Percentiles rank a stretch among this genome's conserved stretches.
Evolutionary conservation across 2,888 invertebrate genomes (phyloP).

Genomic region (Tuberolachnus salignus): DNA sequence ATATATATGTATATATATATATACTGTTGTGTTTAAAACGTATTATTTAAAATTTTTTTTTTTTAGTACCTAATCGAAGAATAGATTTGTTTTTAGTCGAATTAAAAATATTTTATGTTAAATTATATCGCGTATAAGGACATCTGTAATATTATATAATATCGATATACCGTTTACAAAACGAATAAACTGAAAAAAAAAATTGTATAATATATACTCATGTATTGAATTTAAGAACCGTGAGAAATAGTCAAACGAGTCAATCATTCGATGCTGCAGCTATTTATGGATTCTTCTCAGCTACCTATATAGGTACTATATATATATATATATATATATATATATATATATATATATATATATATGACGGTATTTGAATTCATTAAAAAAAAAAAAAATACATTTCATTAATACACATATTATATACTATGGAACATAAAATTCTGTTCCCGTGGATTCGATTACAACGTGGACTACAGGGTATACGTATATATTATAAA

Average conservation of each 20-base stretch:
- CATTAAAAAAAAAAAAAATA: conserved; percentile 24
- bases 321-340: too few species aligned
- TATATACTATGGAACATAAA: conserved; percentile 15
- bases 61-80: too few species aligned
- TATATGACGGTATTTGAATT: conserved; percentile 30
- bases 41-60: not conserved
- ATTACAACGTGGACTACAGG: conserved; percentile 23
- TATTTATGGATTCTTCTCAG: conserved; percentile 49
- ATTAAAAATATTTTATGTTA: not conserved
- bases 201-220: not conserved
- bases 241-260: conserved; percentile 32
- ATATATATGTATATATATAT: not conserved
- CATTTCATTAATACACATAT: conserved; percentile 22
- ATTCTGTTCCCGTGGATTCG: conserved; percentile 31
- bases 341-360: too few species aligned
- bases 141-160: not conserved
- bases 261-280: conserved; percentile 22
- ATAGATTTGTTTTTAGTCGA: not conserved
- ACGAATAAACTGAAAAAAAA: not conserved
- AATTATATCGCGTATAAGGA: not conserved
- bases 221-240: conserved; percentile 45
- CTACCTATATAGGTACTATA: not conserved
- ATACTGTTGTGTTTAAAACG: not conserved
- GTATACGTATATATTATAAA: too few species aligned
- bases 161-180: not conserved